phyloP scores from a whole-genome alignment of 1,140 invertebrate genomes.

The Megathymus violae region DNA sequence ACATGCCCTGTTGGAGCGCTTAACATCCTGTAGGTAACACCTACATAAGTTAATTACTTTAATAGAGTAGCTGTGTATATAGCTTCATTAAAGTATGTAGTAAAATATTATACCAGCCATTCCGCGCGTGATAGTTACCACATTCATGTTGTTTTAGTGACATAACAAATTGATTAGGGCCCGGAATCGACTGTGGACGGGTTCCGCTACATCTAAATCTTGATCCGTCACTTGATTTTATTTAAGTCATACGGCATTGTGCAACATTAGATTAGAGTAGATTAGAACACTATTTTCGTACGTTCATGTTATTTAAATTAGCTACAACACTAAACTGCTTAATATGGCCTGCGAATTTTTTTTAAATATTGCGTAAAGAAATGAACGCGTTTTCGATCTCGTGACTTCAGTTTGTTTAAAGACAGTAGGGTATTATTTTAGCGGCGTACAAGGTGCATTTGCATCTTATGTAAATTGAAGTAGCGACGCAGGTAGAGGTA shows the following conservation, averaged over 20 bases:
- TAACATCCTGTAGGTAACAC: constrained; percentile 11
- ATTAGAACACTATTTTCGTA: neutral
- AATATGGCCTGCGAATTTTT: neutral
- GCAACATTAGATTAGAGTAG: constrained; percentile 8
- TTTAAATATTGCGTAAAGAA: neutral
- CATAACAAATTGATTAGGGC: constrained; percentile 52
- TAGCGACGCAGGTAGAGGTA: no score
- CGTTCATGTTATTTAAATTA: constrained; percentile 2
- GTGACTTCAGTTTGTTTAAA: neutral
- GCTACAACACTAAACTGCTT: neutral
- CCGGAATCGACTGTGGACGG: constrained; percentile 41
- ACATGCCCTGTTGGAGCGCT: neutral
- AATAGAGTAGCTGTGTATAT: constrained; percentile 19
- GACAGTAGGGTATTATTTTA: no score
- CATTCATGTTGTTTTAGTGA: constrained; percentile 49
- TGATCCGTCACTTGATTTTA: constrained; percentile 35
- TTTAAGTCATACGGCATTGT: constrained; percentile 3
- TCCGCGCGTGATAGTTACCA: constrained; percentile 46
- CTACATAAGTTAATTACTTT: constrained; percentile 15
- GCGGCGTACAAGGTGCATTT: no score
- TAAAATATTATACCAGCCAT: constrained; percentile 23
- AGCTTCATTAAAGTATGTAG: no score
- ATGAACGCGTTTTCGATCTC: neutral
- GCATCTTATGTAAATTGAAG: no score
- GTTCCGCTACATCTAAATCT: constrained; percentile 47